Conservation (phyloP, 2,888 invertebrate genomes). For the Lymantria dispar region DNA sequence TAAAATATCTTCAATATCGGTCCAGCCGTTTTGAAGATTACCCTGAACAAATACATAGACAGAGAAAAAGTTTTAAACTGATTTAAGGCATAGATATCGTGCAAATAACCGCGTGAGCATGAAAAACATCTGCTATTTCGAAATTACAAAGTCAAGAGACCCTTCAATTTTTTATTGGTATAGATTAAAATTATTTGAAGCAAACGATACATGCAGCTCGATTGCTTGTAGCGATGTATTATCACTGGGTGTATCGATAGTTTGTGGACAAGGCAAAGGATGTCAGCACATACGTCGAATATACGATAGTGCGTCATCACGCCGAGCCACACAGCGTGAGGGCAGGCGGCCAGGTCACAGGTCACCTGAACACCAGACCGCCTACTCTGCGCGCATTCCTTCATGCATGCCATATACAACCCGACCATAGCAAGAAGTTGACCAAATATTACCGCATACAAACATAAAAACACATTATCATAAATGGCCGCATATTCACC, state of each 20-base stretch:
- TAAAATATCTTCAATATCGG: too few relatives aligned
- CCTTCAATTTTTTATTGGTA: too few relatives aligned
- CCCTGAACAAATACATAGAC: too few relatives aligned
- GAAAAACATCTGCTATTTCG: too few relatives aligned
- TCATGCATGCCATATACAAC: slow-evolving; percentile 30
- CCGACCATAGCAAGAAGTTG: slow-evolving; percentile 20
- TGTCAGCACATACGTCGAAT: slow-evolving; percentile 15
- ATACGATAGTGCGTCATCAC: slow-evolving; percentile 55
- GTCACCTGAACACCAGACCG: slow-evolving; percentile 62
- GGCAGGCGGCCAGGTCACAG: slow-evolving; percentile 59
- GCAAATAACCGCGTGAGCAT: too few relatives aligned
- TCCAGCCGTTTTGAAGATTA: too few relatives aligned
- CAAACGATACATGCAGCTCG: not conserved
- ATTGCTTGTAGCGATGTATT: slow-evolving; percentile 7
- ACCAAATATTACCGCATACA: not conserved
- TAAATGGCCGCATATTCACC: slow-evolving; percentile 38
- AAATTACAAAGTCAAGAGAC: too few relatives aligned
- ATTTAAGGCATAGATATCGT: too few relatives aligned
- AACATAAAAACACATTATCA: slow-evolving; percentile 9
- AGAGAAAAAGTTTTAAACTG: too few relatives aligned
- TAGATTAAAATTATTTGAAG: not conserved
- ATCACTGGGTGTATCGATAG: slow-evolving; percentile 3
- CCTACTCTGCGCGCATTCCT: slow-evolving; percentile 61
- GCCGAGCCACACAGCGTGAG: slow-evolving; percentile 29
- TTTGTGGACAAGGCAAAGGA: slow-evolving; percentile 9